Conservation (phyloP, 2,797 vertebrate species). For the Rhadinocentrus ornatus region DNA sequence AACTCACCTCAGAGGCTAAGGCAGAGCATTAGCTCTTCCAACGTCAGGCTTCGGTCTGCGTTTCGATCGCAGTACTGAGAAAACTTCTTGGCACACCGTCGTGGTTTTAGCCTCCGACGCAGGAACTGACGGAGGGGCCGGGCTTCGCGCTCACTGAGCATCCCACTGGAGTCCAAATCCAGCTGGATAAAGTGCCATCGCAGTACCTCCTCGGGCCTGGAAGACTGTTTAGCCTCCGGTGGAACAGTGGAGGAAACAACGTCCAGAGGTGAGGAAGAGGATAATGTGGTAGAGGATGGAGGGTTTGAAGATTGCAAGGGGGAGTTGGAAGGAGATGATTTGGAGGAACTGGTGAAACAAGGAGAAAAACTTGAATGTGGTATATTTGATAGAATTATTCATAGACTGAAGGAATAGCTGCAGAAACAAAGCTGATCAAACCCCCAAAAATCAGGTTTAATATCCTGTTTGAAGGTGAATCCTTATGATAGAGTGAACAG, state of each 20-base stretch:
- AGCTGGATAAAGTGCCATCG: conserved; percentile 67
- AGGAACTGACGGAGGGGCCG: conserved; percentile 71
- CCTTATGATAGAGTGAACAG: background rate
- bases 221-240: background rate
- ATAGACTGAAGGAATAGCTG: too few relatives aligned
- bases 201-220: conserved; percentile 53
- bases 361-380: background rate
- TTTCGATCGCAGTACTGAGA: conserved; percentile 74
- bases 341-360: conserved; percentile 18
- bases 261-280: background rate
- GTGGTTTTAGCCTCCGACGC: conserved; percentile 60
- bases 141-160: conserved; percentile 70
- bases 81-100: conserved; percentile 74
- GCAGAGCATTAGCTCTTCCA: conserved; percentile 71
- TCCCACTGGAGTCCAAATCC: conserved; percentile 68
- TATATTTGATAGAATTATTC: background rate
- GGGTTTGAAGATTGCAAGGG: background rate
- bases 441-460: background rate
- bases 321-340: conserved; percentile 1
- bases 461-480: background rate
- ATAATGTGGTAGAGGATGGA: background rate
- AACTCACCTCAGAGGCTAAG: conserved; percentile 56
- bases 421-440: background rate
- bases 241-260: background rate
- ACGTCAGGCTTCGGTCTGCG: conserved; percentile 62